Conservation (phyloP, 2,113 vertebrate species). For the Pantherophis guttatus region DNA sequence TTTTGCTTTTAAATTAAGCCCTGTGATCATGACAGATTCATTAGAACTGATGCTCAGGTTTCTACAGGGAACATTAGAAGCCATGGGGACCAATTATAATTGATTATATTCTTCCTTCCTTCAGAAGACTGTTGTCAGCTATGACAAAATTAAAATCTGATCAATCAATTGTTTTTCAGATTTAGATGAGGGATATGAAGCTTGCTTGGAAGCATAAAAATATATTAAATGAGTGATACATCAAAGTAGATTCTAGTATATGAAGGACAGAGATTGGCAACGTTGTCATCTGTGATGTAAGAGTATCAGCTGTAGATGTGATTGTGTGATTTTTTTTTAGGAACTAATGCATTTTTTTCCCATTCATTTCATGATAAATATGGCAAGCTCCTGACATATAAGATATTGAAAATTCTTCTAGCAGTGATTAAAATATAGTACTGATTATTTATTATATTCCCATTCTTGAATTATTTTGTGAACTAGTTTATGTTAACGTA, state of each 20-base stretch:
- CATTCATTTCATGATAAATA: constrained; percentile 44
- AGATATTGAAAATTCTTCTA: constrained; percentile 55
- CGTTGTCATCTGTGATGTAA: background rate
- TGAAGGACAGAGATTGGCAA: background rate
- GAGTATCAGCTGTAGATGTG: constrained; percentile 7
- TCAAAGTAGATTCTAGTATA: background rate
- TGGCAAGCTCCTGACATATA: constrained; percentile 58
- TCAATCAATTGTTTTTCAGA: constrained; percentile 42
- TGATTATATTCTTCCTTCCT: constrained; percentile 8
- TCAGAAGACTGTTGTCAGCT: constrained; percentile 27
- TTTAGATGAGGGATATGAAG: constrained; percentile 32
- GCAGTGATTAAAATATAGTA: constrained; percentile 51
- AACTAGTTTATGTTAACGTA: background rate
- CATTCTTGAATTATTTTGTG: background rate
- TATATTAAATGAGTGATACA: background rate
- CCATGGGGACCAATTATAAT: constrained; percentile 22
- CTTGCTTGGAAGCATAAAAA: constrained; percentile 20
- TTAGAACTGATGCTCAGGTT: background rate
- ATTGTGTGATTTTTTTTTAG: background rate
- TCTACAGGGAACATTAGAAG: background rate
- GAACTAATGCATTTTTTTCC: constrained; percentile 39
- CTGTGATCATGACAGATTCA: background rate
- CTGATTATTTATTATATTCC: background rate
- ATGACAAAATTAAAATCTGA: constrained; percentile 32
- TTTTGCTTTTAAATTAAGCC: background rate